Evolutionary conservation across 2,113 vertebrate species (phyloP), one percentile per base, ranked within the genome.

Genomic region (Eonycteris spelaea): DNA sequence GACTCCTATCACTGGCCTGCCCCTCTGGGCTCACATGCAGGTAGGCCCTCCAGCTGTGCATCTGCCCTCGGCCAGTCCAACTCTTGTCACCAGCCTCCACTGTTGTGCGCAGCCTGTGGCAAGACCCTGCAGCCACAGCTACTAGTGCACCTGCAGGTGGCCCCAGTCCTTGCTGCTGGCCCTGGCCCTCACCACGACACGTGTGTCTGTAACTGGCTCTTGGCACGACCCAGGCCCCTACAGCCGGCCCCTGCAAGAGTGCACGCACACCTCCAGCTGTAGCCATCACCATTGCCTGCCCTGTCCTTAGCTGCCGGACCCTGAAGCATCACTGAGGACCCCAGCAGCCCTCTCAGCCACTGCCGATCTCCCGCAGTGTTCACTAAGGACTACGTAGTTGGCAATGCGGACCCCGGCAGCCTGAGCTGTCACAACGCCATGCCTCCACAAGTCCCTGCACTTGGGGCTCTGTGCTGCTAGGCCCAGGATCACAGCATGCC

Each of bases 401-500:
- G 9, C 7, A 8, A 24, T 30, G 19, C 18, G 28, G 40, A 95
- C 15, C 19, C 33, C 35, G 21, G 19, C 3, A 24, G 18, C 78
- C 57, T 24, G 22, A 83, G 61, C 7, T 45, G 45, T 55, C 67
- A n/a, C 35, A 45, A n/a, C 30, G 65, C 26, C 57, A 73, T 3
- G 28, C 11, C 28, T 73, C 71, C 24, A 65, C 24, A 70, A 74
- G 33, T 18, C 19, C n/a, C 7, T 43, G 40, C 0, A 18, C 51
- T 28, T 11, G 45, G 43, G 16, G 65, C 21, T 21, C 67, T 63
- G 63, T 1, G 53, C 43, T n/a, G 78, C 80, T n/a, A 7, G 80
- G 35, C 0, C 45, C 19, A 5, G 22, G 45, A 28, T 7, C 38
- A 26, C 75, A 13, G 63, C n/a, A 38, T 0, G 0, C 6, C 22